Evolutionary conservation across 2,113 vertebrate species (phyloP), one percentile per base, ranked within the genome.

Genomic region (Microcebus ravelobensis): DNA sequence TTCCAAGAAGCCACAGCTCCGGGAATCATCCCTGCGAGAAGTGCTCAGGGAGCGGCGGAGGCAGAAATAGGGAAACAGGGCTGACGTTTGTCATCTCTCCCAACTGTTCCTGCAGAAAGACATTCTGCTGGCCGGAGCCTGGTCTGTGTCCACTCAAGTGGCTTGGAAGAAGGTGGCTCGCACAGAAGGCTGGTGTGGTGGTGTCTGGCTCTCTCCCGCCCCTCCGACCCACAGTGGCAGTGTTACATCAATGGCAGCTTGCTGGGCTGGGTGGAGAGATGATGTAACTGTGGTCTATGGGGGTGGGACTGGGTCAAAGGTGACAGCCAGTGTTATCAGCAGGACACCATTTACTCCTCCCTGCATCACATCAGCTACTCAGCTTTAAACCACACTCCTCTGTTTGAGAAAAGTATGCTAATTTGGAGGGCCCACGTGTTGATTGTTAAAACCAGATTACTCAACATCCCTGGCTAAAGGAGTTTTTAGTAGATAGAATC

Each of bases 1-100:
- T 65, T 81, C 82, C 21, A 39, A 61, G 94, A 95, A 96, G 96
- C 90, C 95, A 95, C 97, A 70, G 96, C 5, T 39, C 11, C 85
- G 50, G 82, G n/a, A 88, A 80, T 20, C 8, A 34, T 70, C 61
- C 90, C 61, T 87, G 90, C 67, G 0, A 11, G 97, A 79, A 95
- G 74, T 18, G 5, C 57, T 36, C 70, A 34, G 81, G 80, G 29
- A 34, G 10, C 8, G 0, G 65, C 1, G 8, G 73, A 25, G 57
- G 55, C n/a, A 21, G 39, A 4, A 76, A 42, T 5, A n/a, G 59
- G 52, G 50, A 73, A 73, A 57, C 31, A 3, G 0, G 0, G 23
- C 70, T 57, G 87, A 31, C 48, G 36, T 23, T 6, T 39, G 12
- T 36, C 61, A 8, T 57, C 70, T 84, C 90, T 94, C 0, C 45